Evolutionary conservation across 92 coral and sea anemone genomes (phyloP), one percentile per base, ranked within the genome.

Genomic region (Epizoanthus ramosus): DNA sequence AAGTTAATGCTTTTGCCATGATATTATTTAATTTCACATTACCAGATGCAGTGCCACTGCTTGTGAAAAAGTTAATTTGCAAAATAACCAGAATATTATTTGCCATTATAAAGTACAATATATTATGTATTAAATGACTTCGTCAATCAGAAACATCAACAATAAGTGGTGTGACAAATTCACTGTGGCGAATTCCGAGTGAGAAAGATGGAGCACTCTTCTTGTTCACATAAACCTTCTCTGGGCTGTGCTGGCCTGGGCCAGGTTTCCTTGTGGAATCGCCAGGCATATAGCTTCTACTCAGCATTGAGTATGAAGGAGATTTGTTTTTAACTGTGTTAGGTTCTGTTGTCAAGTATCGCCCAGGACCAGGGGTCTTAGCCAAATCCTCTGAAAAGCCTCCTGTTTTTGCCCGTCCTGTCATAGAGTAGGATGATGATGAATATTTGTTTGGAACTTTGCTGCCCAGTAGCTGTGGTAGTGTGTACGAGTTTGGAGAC

Each of bases 221-320:
- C 84, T 94, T 96, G 87, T 88, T 96, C 68, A 88, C 88, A 35
- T 81, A 84, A 43, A 94, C 98, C 73, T 96, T 92, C 92, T 96
- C 99, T 72, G 99, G 99, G 86, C 99, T 94, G 93, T 96, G 98
- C 13, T 98, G 98, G n/a, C 99, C 99, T n/a, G 99, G 99, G 6
- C 99, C 99, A 57, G 99, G 99, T 74, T 96, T 96, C 84, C 84
- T 75, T 23, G 99, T 96, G 23, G 94, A 85, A 71, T 96, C 99
- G 84, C 99, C 99, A 66, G 99, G 99, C 99, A 96, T 94, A 60
- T 83, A 92, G 71, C 91, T 96, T 43, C 99, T 79, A 33, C 89
- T 77, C 3, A 86, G 84, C 98, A 96, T 92, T 1, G 99, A 96
- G 73, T 96, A 94, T 8, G 57, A 63, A 8, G 99, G 93, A 67